Evolutionary conservation across 2,113 vertebrate species (phyloP), one percentile per base, ranked within the genome.

Genomic region (Crotalus viridis): DNA sequence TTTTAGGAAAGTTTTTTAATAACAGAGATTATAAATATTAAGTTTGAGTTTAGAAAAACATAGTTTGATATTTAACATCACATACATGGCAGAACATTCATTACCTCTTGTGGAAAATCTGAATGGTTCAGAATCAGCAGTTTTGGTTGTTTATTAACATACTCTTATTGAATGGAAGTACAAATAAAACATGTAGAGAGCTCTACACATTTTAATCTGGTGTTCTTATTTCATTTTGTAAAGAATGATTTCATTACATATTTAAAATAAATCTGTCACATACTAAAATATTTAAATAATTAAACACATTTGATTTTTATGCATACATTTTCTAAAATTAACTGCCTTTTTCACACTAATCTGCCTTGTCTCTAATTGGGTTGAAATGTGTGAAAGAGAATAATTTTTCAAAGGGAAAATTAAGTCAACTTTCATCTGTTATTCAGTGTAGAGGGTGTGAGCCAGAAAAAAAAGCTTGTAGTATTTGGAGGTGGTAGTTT

Each of bases 281-380:
- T 97, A 96, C 97, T 96, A 96, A 96, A 98, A 97, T 98, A 97
- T 97, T 96, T 96, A 97, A 97, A 97, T 97, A 98, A 98, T 98
- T 98, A 98, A 98, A 98, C 97, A 98, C 97, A 97, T 98, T 98
- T 98, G 97, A 96, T 96, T 97, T 96, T 96, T 97, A 94, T 97
- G 97, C 97, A 98, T 98, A 97, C 93, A 97, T 98, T 98, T 98
- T 98, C 97, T 97, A 98, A 98, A 98, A 98, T 98, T 98, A 98
- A 96, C 97, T 97, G 89, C 96, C 97, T 97, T 95, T 97, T 98
- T 98, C 97, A 97, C 97, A 98, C 97, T 97, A 96, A 97, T 97
- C 97, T 97, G 97, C 97, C 98, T 97, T 97, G 96, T 97, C 97
- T 98, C 97, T 98, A 98, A 98, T 98, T 98, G 97, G 96, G 96